Evolutionary conservation across 2,797 vertebrate species (phyloP).

Genomic region (Cryptoblepharus egeriae): DNA sequence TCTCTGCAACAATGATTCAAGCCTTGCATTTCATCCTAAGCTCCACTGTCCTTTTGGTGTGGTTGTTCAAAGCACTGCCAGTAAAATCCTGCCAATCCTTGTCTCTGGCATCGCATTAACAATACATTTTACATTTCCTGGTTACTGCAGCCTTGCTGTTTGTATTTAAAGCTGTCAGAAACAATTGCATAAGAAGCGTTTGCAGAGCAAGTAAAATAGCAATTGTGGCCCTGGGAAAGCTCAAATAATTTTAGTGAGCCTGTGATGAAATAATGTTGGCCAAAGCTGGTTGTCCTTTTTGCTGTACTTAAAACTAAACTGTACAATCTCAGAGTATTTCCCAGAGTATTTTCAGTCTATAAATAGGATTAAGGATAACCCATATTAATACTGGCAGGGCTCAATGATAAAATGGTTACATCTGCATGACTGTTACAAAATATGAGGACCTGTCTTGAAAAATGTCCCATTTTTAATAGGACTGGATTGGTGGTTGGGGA

Average conservation of each 20-base stretch:
- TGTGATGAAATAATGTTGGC: conserved; percentile 31
- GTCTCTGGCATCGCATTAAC: conserved; percentile 51
- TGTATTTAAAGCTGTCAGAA: conserved; percentile 64
- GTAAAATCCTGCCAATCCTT: conserved; percentile 46
- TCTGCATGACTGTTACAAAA: conserved; percentile 13
- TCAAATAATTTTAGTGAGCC: conserved; percentile 49
- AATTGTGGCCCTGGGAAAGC: conserved; percentile 53
- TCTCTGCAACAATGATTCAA: background rate
- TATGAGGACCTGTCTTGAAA: background rate
- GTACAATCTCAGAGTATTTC: background rate
- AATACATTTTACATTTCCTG: conserved; percentile 60
- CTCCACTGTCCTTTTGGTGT: background rate
- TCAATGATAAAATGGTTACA: background rate
- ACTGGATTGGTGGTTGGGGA: background rate
- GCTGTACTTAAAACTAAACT: conserved; percentile 47
- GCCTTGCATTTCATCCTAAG: background rate
- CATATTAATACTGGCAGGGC: background rate
- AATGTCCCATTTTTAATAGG: background rate
- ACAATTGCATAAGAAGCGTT: conserved; percentile 56
- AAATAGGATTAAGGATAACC: background rate
- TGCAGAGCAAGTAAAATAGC: conserved; percentile 55
- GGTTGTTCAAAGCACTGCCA: conserved; percentile 47
- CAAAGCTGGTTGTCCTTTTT: conserved; percentile 3
- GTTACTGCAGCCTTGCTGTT: conserved; percentile 52
- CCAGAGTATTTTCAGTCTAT: conserved; percentile 15